Conservation (phyloP, 2,888 invertebrate species). For the Phasia obesa region DNA sequence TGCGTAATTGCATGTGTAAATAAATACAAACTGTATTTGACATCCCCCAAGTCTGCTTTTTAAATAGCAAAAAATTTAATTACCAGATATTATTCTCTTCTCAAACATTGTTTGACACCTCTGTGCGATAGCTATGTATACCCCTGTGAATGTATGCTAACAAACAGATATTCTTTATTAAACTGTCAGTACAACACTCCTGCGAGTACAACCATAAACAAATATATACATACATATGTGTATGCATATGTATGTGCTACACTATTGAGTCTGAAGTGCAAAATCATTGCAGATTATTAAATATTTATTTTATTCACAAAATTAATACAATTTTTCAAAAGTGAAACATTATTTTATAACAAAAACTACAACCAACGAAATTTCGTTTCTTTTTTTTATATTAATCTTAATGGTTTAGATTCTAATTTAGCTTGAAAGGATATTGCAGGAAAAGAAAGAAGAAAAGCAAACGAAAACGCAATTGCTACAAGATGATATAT, state of each 20-base stretch:
- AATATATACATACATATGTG: neutral
- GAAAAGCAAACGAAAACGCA: constrained; percentile 17
- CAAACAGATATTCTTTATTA: neutral
- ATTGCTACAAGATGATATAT: constrained; percentile 64
- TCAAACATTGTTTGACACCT: neutral
- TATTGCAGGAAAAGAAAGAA: constrained; percentile 2
- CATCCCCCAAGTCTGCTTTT: too few relatives aligned
- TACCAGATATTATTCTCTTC: too few relatives aligned
- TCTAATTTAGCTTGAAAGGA: constrained; percentile 29
- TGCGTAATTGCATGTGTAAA: too few relatives aligned
- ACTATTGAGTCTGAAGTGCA: constrained; percentile 32
- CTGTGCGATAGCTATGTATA: neutral
- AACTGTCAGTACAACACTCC: constrained; percentile 6
- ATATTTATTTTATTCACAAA: constrained; percentile 64
- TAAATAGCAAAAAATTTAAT: too few relatives aligned
- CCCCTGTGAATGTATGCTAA: neutral
- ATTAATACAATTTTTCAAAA: constrained; percentile 61
- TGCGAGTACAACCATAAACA: neutral
- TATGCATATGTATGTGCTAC: too few relatives aligned
- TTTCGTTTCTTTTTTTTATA: constrained; percentile 1
- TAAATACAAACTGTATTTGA: too few relatives aligned
- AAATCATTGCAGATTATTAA: constrained; percentile 64
- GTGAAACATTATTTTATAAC: constrained; percentile 39
- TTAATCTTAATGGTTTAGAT: constrained; percentile 23
- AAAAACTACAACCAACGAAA: constrained; percentile 15